Conservation (phyloP, 2,113 vertebrate genomes). For the Tenrec ecaudatus region DNA sequence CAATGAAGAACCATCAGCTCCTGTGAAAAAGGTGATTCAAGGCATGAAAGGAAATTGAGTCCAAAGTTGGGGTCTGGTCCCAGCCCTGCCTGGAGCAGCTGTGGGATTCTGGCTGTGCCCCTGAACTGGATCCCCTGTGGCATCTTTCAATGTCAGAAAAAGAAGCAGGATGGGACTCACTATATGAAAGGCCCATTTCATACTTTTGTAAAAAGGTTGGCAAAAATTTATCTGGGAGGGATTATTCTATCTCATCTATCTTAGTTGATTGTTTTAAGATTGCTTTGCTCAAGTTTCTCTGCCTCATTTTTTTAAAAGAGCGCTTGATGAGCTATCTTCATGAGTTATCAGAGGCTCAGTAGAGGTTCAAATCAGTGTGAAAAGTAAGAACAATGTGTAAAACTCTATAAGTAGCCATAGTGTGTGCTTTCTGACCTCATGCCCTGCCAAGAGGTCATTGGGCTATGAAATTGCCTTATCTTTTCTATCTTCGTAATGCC, state of each 20-base stretch:
- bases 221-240: neutral
- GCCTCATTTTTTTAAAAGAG: conserved; percentile 46
- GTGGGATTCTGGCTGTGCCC: neutral
- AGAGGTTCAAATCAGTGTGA: neutral
- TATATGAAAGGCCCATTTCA: neutral
- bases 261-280: conserved; percentile 42
- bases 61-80: conserved; percentile 26
- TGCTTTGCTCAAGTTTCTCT: neutral
- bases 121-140: neutral
- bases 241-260: conserved; percentile 14
- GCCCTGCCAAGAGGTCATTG: neutral
- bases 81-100: neutral
- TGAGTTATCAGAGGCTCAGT: neutral
- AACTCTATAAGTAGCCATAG: neutral
- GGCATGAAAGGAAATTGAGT: neutral
- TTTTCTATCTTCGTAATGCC: conserved; percentile 78
- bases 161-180: neutral
- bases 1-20: conserved; percentile 88
- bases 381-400: neutral
- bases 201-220: conserved; percentile 35
- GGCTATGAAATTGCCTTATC: conserved; percentile 57
- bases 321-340: conserved; percentile 20
- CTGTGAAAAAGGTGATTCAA: conserved; percentile 93
- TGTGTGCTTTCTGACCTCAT: conserved; percentile 60
- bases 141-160: neutral